Conservation (phyloP, 2,113 vertebrate species). For the Bothrops jararaca region DNA sequence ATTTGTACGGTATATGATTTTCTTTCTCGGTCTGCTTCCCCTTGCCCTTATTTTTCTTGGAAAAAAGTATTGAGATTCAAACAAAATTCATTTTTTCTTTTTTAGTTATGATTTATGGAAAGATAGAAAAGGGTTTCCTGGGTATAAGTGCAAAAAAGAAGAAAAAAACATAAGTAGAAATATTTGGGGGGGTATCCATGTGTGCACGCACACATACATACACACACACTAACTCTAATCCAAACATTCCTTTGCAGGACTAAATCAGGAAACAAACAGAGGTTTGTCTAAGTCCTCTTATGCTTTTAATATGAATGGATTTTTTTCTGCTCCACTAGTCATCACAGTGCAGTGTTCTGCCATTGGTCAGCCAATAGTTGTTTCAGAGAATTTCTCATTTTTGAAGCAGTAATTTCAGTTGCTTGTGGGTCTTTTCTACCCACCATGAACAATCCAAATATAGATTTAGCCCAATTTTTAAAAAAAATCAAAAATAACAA, state of each 20-base stretch:
- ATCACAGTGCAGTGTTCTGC: constrained; percentile 15
- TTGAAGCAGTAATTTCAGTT: constrained; percentile 28
- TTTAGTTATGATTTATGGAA: not conserved
- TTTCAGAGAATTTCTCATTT: constrained; percentile 35
- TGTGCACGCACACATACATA: not conserved
- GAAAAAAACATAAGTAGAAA: constrained; percentile 24
- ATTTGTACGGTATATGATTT: not conserved
- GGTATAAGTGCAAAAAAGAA: constrained; percentile 28
- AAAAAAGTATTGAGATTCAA: not conserved
- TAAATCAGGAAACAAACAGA: constrained; percentile 37
- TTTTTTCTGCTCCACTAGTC: constrained; percentile 29
- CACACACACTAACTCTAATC: not conserved
- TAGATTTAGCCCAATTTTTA: not conserved
- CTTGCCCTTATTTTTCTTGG: not conserved
- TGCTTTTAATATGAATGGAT: constrained; percentile 15
- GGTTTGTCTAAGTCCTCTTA: constrained; percentile 11
- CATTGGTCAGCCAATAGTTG: constrained; percentile 16
- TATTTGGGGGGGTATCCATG: not conserved
- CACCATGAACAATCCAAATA: constrained; percentile 32
- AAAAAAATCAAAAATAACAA: constrained; percentile 24
- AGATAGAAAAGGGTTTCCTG: constrained; percentile 32
- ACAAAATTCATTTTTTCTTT: not conserved
- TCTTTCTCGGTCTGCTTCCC: not conserved
- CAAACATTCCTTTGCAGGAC: constrained; percentile 14
- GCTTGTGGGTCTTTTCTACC: constrained; percentile 20